A percentile compares a stretch with the other conserved stretches of the same genome.
Evolutionary conservation across 2,797 vertebrate genomes (phyloP).

Genomic region (Crotalus adamanteus): DNA sequence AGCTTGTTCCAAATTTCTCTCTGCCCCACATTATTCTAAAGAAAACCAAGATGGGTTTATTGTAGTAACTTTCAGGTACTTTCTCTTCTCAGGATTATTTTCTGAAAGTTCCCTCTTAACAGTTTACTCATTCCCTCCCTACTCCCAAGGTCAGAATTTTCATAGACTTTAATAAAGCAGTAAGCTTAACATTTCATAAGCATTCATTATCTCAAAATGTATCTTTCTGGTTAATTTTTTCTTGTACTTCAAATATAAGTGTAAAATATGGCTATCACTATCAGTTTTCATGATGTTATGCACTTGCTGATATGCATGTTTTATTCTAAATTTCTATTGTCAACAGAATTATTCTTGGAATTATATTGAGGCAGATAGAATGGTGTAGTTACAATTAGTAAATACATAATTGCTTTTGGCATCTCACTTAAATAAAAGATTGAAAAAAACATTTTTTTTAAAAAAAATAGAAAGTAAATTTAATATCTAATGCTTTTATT

Average conservation of each 20-base stretch:
- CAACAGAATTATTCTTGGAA: conserved; percentile 50
- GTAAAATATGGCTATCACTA: conserved; percentile 21
- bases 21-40: neutral
- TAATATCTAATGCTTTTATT: conserved; percentile 41
- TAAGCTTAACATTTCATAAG: conserved; percentile 10
- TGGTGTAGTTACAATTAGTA: conserved; percentile 52
- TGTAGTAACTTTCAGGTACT: neutral
- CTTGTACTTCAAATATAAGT: conserved; percentile 7
- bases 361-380: conserved; percentile 56
- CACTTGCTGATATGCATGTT: conserved; percentile 42
- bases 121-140: neutral
- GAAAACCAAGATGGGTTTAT: neutral
- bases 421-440: conserved; percentile 49
- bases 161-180: conserved; percentile 9
- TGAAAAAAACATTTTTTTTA: conserved; percentile 33
- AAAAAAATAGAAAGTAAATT: conserved; percentile 38
- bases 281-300: neutral
- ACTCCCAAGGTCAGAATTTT: neutral
- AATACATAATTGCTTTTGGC: conserved; percentile 55
- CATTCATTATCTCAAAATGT: conserved; percentile 1
- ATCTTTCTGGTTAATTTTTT: conserved; percentile 24
- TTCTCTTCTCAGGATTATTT: neutral
- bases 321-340: conserved; percentile 55
- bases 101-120: neutral
- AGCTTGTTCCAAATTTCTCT: neutral